Evolutionary conservation across 2,797 vertebrate species (phyloP).

Genomic region (Alca torda): DNA sequence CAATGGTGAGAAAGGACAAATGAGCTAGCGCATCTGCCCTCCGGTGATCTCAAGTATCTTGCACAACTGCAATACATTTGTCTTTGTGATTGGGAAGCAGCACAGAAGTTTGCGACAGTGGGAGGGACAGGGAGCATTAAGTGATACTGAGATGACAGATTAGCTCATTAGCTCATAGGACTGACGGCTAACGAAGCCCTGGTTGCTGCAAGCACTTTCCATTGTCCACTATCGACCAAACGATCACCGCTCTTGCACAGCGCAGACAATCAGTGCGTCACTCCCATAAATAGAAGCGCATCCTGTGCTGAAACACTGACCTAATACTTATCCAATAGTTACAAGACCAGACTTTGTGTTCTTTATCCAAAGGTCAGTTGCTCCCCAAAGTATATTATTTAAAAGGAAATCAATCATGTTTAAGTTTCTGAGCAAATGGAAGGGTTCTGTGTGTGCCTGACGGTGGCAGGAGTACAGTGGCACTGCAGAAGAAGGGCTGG

Average conservation of each 20-base stretch:
- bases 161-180: neutral
- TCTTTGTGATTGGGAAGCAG: neutral
- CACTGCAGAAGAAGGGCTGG: neutral
- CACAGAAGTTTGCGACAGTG: neutral
- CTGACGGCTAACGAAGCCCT: neutral
- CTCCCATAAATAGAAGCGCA: neutral
- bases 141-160: neutral
- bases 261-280: neutral
- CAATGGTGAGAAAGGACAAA: neutral
- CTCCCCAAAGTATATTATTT: neutral
- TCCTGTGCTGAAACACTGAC: neutral
- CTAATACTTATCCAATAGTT: neutral
- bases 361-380: conserved; percentile 36
- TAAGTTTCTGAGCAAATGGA: neutral
- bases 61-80: neutral
- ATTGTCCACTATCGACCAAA: neutral
- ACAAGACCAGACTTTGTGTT: neutral
- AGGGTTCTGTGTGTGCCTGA: neutral
- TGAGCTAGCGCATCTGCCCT: neutral
- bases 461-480: neutral
- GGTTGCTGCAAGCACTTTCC: conserved; percentile 23
- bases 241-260: neutral
- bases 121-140: neutral
- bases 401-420: neutral
- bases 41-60: neutral